A percentile compares a stretch with the other conserved stretches of the same genome.
Evolutionary conservation across 2,888 invertebrate genomes (phyloP).

Genomic region (Beris morrisii): DNA sequence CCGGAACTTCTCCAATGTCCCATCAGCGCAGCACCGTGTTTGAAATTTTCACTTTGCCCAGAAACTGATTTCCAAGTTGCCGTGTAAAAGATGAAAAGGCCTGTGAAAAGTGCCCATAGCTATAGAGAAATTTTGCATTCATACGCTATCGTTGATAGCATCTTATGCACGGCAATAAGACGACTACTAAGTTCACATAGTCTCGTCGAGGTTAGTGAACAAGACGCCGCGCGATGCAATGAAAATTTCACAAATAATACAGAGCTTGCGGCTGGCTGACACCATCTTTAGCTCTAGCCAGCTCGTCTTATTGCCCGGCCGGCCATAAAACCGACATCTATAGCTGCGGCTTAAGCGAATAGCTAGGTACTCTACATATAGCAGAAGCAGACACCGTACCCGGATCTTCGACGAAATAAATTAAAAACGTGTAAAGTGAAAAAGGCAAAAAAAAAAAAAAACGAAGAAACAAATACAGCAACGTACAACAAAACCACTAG

Average conservation of each 20-base stretch:
- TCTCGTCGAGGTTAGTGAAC: no score
- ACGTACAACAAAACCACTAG: no score
- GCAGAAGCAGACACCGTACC: constrained; percentile 18
- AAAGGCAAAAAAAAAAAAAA: constrained; percentile 3
- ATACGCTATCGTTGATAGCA: not conserved
- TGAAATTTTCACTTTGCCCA: constrained; percentile 8
- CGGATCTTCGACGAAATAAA: constrained; percentile 25
- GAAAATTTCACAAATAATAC: no score
- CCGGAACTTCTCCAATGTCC: constrained; percentile 5
- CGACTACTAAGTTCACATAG: no score
- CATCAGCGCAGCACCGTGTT: not conserved
- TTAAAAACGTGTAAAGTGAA: constrained; percentile 17
- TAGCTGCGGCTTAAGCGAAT: no score
- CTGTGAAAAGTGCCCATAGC: not conserved
- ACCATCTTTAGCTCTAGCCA: no score
- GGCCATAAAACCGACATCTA: no score
- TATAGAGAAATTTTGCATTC: constrained; percentile 26
- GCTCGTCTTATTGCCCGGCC: no score
- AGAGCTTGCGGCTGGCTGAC: no score
- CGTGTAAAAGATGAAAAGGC: not conserved
- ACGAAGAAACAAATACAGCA: no score
- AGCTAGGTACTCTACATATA: constrained; percentile 3
- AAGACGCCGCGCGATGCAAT: no score
- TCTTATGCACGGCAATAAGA: not conserved
- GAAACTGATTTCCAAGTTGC: constrained; percentile 22